Percentiles rank a stretch among this genome's conserved stretches.
Conservation (phyloP, 2,888 invertebrate species). For the Dorcus parallelipipedus region DNA sequence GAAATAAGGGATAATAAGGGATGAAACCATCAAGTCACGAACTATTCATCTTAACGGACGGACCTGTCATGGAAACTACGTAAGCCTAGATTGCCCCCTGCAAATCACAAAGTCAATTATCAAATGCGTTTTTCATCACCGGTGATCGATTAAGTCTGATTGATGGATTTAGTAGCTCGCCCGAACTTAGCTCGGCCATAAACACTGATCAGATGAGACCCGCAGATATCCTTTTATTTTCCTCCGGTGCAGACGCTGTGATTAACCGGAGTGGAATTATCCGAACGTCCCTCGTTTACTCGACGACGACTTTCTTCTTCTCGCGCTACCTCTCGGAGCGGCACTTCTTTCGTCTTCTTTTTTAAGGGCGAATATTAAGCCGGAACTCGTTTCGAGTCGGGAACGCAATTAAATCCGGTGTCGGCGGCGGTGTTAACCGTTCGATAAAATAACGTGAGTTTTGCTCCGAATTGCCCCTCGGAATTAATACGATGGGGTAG, state of each 20-base stretch:
- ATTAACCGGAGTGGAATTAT: not conserved
- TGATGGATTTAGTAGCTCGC: constrained; percentile 10
- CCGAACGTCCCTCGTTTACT: not conserved
- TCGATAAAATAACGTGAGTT: too few species aligned
- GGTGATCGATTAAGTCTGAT: constrained; percentile 10
- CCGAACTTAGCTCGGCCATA: constrained; percentile 3
- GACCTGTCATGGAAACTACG: not conserved
- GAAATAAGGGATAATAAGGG: too few species aligned
- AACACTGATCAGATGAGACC: too few species aligned
- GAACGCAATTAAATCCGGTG: too few species aligned
- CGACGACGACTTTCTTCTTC: not conserved
- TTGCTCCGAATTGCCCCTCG: too few species aligned
- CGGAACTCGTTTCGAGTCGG: too few species aligned
- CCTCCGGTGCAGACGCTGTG: too few species aligned
- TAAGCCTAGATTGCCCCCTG: not conserved
- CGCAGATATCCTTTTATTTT: too few species aligned
- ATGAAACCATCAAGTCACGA: constrained; percentile 5
- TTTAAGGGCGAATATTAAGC: too few species aligned
- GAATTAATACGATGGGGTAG: too few species aligned
- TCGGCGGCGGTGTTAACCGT: too few species aligned
- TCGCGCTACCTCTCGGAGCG: not conserved
- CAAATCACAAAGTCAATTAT: constrained; percentile 10
- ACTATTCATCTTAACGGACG: constrained; percentile 4
- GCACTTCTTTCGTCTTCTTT: constrained; percentile 1
- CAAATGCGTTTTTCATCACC: constrained; percentile 12